Conservation (phyloP, 2,797 vertebrate species). For the Gymnothorax javanicus region DNA sequence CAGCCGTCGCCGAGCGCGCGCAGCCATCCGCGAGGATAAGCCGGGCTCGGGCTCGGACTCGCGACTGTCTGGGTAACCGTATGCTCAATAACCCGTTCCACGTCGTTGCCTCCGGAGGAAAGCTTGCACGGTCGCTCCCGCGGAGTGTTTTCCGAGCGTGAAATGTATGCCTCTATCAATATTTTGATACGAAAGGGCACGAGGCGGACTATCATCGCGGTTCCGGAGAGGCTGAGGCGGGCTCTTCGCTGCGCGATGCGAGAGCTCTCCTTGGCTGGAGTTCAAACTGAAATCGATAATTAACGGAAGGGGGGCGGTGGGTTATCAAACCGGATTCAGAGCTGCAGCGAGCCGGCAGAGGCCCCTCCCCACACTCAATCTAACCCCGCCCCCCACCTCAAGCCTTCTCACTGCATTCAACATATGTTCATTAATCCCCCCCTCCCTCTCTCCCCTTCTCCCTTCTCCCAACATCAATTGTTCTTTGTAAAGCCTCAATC, state of each 20-base stretch:
- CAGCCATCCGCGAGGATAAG: constrained; percentile 29
- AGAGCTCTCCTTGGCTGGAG: neutral
- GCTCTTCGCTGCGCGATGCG: neutral
- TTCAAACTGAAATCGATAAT: neutral
- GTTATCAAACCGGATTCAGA: neutral
- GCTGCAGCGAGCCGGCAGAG: neutral
- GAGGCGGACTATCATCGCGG: neutral
- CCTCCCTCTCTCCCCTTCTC: neutral
- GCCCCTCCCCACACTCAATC: neutral
- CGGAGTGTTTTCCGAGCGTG: constrained; percentile 5
- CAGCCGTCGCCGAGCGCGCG: neutral
- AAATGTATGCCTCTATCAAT: constrained; percentile 13
- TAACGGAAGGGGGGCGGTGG: neutral
- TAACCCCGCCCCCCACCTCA: constrained; percentile 8
- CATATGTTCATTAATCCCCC: neutral
- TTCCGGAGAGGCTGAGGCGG: neutral
- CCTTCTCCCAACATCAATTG: neutral
- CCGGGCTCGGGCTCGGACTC: no score
- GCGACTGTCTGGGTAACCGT: neutral
- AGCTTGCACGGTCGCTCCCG: neutral
- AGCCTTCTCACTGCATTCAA: constrained; percentile 1
- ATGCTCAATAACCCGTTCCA: constrained; percentile 21
- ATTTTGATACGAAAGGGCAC: constrained; percentile 19
- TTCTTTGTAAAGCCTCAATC: neutral
- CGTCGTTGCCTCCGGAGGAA: constrained; percentile 20